A percentile compares a stretch with the other conserved stretches of the same genome.
These are phyloP conservation scores for Lochmaea crataegi DNA, from an alignment of 2,888 invertebrate genomes.

Conservation along the genomic window DNA sequence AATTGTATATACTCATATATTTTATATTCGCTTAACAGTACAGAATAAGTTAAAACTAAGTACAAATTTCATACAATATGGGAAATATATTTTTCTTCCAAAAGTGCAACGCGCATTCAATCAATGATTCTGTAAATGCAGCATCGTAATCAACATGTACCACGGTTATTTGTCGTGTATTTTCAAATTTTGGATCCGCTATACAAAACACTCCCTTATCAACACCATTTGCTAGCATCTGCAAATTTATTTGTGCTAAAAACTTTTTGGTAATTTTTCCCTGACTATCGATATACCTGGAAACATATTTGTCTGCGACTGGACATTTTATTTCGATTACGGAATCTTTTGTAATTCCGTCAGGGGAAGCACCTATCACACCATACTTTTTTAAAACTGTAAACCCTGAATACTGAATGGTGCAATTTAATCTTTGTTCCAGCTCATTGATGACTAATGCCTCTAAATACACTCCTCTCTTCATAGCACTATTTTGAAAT, in stretches of 20 bases:
- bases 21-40: no score
- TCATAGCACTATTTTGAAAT: no score
- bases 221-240: conserved; percentile 2
- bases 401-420: no score
- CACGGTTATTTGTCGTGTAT: background rate
- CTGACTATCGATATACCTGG: background rate
- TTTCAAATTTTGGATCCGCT: conserved; percentile 17
- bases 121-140: background rate
- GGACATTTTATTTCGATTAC: conserved; percentile 24
- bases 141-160: conserved; percentile 7
- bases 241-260: conserved; percentile 19
- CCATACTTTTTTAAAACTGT: no score
- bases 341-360: background rate
- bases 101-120: conserved; percentile 6
- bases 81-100: conserved; percentile 22
- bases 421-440: no score
- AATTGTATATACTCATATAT: no score
- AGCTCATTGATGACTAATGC: no score
- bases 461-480: no score
- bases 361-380: no score
- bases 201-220: conserved; percentile 21
- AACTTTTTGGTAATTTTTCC: conserved; percentile 5
- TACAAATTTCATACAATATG: background rate
- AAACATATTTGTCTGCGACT: background rate
- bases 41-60: background rate